phyloP scores from a whole-genome alignment of 2,888 invertebrate species.

The Elegia similella region DNA sequence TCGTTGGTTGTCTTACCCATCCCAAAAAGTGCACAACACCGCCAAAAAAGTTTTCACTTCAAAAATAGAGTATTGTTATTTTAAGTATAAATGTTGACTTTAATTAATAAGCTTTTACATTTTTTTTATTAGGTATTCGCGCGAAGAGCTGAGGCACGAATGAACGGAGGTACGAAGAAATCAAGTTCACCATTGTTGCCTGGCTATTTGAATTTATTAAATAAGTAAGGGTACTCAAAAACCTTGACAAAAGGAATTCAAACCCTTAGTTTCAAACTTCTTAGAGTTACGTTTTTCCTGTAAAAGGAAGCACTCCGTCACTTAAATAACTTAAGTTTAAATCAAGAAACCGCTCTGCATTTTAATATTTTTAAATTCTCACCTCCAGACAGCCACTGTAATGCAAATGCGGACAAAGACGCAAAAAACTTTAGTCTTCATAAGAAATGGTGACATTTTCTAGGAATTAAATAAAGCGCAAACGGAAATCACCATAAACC shows the following conservation, averaged over 20 bases:
- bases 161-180: too few relatives aligned
- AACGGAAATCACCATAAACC: too few relatives aligned
- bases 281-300: slow-evolving; percentile 27
- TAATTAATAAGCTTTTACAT: too few relatives aligned
- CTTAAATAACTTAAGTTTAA: slow-evolving; percentile 36
- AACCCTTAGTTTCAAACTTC: background rate
- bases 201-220: background rate
- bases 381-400: slow-evolving; percentile 21
- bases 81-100: too few relatives aligned
- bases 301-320: slow-evolving; percentile 35
- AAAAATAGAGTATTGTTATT: too few relatives aligned
- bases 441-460: slow-evolving; percentile 6
- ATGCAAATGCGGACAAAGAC: slow-evolving; percentile 16
- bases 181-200: background rate
- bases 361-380: slow-evolving; percentile 29
- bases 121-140: too few relatives aligned
- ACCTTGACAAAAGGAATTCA: background rate
- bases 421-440: background rate
- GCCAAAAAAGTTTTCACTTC: too few relatives aligned
- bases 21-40: too few relatives aligned
- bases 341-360: slow-evolving; percentile 29
- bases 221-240: background rate
- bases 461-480: background rate
- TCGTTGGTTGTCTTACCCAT: too few relatives aligned
- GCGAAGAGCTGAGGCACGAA: too few relatives aligned